Base-by-base conservation (phyloP, 2,888 invertebrate species). In the Agrochola lychnidis region DNA sequence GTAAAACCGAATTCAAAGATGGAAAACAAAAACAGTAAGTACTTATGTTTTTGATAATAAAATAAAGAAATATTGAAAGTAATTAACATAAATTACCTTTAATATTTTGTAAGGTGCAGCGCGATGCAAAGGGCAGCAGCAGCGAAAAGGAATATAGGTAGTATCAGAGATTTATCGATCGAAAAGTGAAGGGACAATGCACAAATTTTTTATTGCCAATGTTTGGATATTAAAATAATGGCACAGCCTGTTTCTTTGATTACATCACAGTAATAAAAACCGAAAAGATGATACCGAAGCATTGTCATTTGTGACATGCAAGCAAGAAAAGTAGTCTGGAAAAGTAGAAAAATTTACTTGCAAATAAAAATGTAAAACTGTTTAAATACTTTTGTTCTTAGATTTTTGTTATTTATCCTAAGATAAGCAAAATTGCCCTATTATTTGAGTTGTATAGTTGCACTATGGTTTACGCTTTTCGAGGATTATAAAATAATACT, bases 131-230 rank as follows among this genome's bases (percentile, higher is more conserved):
- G 70, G 53, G 57, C 36, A 48, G 62, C 73, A 69, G 68, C 53
- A 22, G 40, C 19, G 12, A 56, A 71, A 25, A n/a, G 57, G 36
- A 79, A 74, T 66, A 40, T 67, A 59, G 19, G 22, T 19, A 22
- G 22, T 71, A 79, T 40, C 71, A 68, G 70, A 57, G 73, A 79
- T 73, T 72, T 86, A 86, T 84, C 66, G 87, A 86, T 42, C 59
- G 19, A 30, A 56, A 82, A 86, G 83, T 78, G 87, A 83, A 70
- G 83, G 69, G 84, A 87, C 84, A 63, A 72, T 74, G 74, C 80
- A 84, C 69, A 57, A 67, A 30, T 59, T 69, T 82, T 73, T 83
- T 72, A 83, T 79, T 70, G 57, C 30, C 80, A 30, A 67, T 74
- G 45, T 45, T 83, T 22, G 51, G 45, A 12, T 67, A 67, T 30